Conservation (phyloP, 2,797 vertebrate genomes). For the Antrozous pallidus region DNA sequence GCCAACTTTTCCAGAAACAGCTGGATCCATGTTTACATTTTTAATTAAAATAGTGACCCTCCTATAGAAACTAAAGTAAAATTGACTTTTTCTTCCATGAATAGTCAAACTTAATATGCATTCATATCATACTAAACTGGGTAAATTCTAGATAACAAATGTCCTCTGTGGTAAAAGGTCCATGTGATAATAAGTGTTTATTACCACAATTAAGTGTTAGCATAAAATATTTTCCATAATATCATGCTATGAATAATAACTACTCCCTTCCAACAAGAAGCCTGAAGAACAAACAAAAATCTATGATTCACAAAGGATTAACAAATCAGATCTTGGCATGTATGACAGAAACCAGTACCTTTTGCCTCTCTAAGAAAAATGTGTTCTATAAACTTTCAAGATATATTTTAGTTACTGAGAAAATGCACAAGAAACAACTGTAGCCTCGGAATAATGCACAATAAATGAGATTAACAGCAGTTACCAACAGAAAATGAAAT, state of each 20-base stretch:
- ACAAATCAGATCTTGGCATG: constrained; percentile 35
- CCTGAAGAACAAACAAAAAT: constrained; percentile 38
- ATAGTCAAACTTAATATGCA: constrained; percentile 37
- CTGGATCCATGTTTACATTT: neutral
- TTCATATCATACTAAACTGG: neutral
- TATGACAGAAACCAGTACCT: constrained; percentile 36
- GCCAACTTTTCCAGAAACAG: neutral
- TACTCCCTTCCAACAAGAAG: neutral
- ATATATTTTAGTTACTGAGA: constrained; percentile 32
- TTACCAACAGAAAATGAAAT: constrained; percentile 1
- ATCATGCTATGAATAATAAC: constrained; percentile 12
- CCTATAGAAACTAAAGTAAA: constrained; percentile 33
- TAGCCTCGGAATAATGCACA: constrained; percentile 20
- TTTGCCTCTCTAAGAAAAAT: constrained; percentile 48
- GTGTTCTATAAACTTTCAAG: constrained; percentile 55
- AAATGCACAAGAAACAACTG: constrained; percentile 35
- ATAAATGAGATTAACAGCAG: constrained; percentile 43
- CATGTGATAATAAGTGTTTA: constrained; percentile 21
- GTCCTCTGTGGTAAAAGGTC: neutral
- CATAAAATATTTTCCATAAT: constrained; percentile 43
- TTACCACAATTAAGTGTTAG: constrained; percentile 40
- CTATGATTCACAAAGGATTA: constrained; percentile 38
- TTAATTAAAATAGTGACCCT: constrained; percentile 32
- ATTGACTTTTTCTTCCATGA: neutral
- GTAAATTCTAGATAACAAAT: constrained; percentile 44